Percentiles rank a stretch among this genome's conserved stretches.
These are phyloP conservation scores for Pantherophis vulpinus DNA, from an alignment of 2,797 vertebrate species.

Conservation along the genomic window DNA sequence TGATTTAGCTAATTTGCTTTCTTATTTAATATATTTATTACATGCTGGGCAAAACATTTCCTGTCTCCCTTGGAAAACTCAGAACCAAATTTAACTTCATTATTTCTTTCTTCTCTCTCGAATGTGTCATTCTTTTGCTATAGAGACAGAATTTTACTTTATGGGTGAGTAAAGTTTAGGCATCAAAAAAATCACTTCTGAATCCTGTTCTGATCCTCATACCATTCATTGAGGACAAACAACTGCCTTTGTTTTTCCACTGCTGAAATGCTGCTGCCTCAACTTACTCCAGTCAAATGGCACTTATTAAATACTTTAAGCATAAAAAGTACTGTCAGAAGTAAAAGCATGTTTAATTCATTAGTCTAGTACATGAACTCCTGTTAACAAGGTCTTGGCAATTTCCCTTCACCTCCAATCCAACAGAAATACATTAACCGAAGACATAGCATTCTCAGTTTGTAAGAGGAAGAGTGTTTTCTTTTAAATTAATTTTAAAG, in stretches of 20 bases:
- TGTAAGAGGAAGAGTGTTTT: background rate
- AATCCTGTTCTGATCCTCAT: background rate
- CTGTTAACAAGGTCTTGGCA: background rate
- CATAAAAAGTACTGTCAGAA: conserved; percentile 39
- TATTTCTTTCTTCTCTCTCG: background rate
- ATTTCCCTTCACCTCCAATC: conserved; percentile 24
- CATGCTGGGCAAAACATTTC: background rate
- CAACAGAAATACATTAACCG: background rate
- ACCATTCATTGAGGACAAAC: background rate
- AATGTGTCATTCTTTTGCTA: background rate
- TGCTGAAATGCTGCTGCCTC: conserved; percentile 5
- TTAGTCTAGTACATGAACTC: conserved; percentile 19
- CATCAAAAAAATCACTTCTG: background rate
- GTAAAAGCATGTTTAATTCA: conserved; percentile 35
- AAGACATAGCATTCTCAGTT: background rate
- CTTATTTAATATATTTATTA: background rate
- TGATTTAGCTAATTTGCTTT: background rate
- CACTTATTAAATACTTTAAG: conserved; percentile 49
- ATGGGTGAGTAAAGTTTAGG: background rate
- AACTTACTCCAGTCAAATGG: conserved; percentile 20
- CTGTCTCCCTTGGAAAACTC: background rate
- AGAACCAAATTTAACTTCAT: background rate
- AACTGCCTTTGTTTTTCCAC: background rate
- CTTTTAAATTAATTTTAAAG: conserved; percentile 5
- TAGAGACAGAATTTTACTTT: background rate